A percentile compares a stretch with the other conserved stretches of the same genome.
Evolutionary conservation across 2,888 invertebrate genomes (phyloP).

Genomic region (Eulithis prunata): DNA sequence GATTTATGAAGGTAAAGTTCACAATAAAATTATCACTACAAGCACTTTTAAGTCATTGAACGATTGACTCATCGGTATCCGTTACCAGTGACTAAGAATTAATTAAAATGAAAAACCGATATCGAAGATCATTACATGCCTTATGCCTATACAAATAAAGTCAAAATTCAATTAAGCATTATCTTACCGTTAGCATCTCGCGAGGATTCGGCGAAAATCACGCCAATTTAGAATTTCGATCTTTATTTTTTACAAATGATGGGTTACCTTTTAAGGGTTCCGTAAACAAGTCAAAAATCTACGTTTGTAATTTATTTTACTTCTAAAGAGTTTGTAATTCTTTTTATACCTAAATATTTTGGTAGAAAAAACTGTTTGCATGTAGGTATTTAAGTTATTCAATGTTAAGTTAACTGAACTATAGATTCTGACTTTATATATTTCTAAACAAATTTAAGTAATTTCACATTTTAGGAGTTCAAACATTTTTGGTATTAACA

Average conservation of each 20-base stretch:
- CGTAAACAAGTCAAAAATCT: neutral
- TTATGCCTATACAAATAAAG: constrained; percentile 51
- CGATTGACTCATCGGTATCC: constrained; percentile 69
- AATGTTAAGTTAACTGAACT: too few relatives aligned
- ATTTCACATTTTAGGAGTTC: too few relatives aligned
- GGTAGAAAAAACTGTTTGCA: too few relatives aligned
- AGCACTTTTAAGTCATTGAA: constrained; percentile 43
- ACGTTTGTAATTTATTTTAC: too few relatives aligned
- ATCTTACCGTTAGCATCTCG: constrained; percentile 65
- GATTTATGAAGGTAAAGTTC: constrained; percentile 23
- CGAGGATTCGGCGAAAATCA: constrained; percentile 63
- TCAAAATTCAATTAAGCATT: constrained; percentile 38
- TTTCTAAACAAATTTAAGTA: too few relatives aligned
- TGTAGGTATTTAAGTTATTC: neutral
- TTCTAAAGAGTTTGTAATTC: too few relatives aligned
- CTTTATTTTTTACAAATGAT: constrained; percentile 40
- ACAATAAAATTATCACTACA: constrained; percentile 19
- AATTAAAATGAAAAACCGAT: constrained; percentile 73
- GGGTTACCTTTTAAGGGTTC: constrained; percentile 25
- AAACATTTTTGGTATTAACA: too few relatives aligned
- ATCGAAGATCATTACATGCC: constrained; percentile 52
- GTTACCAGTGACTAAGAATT: constrained; percentile 80
- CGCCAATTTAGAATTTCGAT: constrained; percentile 73
- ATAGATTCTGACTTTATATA: too few relatives aligned
- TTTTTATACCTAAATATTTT: too few relatives aligned